Evolutionary conservation across 2,797 vertebrate genomes (phyloP).

Genomic region (Spinus pinus): DNA sequence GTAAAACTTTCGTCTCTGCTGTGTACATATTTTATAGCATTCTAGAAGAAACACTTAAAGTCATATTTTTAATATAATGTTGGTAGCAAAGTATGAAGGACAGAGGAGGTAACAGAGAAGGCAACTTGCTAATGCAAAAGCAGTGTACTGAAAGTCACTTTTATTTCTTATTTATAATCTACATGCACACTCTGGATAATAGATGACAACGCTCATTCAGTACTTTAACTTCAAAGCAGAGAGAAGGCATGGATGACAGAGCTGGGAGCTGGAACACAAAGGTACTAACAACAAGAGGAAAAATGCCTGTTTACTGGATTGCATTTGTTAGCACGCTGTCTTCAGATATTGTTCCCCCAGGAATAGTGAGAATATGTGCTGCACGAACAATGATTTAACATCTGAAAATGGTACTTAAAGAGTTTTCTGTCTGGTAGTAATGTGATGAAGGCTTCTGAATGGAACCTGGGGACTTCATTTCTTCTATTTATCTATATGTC

Average conservation of each 20-base stretch:
- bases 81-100: slow-evolving; percentile 69
- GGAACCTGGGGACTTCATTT: slow-evolving; percentile 79
- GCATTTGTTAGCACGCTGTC: slow-evolving; percentile 83
- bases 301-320: slow-evolving; percentile 83
- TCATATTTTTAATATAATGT: slow-evolving; percentile 60
- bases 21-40: slow-evolving; percentile 42
- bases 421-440: slow-evolving; percentile 80
- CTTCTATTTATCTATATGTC: slow-evolving; percentile 81
- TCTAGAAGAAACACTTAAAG: slow-evolving; percentile 60
- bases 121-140: slow-evolving; percentile 85
- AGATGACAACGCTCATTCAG: slow-evolving; percentile 83
- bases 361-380: slow-evolving; percentile 76
- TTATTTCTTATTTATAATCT: slow-evolving; percentile 94
- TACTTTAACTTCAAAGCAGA: slow-evolving; percentile 79
- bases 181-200: slow-evolving; percentile 79
- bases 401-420: slow-evolving; percentile 82
- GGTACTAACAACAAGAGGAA: slow-evolving; percentile 79
- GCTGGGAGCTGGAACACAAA: slow-evolving; percentile 73
- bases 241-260: slow-evolving; percentile 79
- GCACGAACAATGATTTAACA: slow-evolving; percentile 77
- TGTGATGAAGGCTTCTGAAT: slow-evolving; percentile 76
- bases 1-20: slow-evolving; percentile 70
- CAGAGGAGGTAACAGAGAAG: slow-evolving; percentile 70
- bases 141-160: slow-evolving; percentile 83
- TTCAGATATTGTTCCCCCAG: slow-evolving; percentile 81